phyloP scores from a whole-genome alignment of 2,797 vertebrate genomes.

The Hyperoplus lanceolatus region DNA sequence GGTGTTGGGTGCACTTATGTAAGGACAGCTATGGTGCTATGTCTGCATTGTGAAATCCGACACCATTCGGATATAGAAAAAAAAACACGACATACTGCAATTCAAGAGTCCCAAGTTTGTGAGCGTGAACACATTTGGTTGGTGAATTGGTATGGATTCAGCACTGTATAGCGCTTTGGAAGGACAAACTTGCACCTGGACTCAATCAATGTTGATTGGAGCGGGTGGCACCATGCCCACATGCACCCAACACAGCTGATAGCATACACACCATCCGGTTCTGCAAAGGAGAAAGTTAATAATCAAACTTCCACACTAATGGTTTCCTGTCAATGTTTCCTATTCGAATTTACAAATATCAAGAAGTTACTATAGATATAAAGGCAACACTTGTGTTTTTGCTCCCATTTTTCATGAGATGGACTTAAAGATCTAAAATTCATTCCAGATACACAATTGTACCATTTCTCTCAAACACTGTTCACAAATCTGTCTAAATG shows the following conservation, averaged over 20 bases:
- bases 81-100: constrained; percentile 40
- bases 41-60: constrained; percentile 44
- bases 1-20: constrained; percentile 26
- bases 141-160: constrained; percentile 72
- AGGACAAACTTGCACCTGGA: constrained; percentile 82
- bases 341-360: constrained; percentile 24
- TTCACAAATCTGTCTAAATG: too few species aligned
- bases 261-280: constrained; percentile 22
- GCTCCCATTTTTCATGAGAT: too few species aligned
- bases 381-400: too few species aligned
- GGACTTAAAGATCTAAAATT: too few species aligned
- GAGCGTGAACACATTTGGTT: constrained; percentile 48
- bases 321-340: constrained; percentile 6
- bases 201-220: constrained; percentile 81
- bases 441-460: too few species aligned
- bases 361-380: neutral
- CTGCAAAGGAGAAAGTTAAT: constrained; percentile 31
- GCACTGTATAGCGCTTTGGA: constrained; percentile 65
- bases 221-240: constrained; percentile 71
- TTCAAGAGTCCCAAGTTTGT: constrained; percentile 48
- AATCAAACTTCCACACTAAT: constrained; percentile 17
- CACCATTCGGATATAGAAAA: constrained; percentile 36
- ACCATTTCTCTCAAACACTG: too few species aligned
- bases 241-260: constrained; percentile 67
- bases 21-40: constrained; percentile 14